These are phyloP conservation scores for Hirudinaria manillensis DNA, from an alignment of 2,888 invertebrate genomes.

Conservation along the genomic window DNA sequence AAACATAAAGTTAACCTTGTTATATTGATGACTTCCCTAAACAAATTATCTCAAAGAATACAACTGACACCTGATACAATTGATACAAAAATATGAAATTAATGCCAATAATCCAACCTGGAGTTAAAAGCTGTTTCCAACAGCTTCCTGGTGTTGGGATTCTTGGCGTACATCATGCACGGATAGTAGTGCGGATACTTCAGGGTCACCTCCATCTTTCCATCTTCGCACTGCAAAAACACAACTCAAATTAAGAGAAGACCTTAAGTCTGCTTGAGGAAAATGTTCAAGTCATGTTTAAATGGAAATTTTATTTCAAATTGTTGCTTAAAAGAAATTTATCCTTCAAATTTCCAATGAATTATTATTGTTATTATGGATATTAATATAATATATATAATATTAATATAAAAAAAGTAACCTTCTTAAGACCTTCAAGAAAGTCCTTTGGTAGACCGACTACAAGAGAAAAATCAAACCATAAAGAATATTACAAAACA, in stretches of 20 bases:
- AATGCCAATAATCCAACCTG: conserved; percentile 43
- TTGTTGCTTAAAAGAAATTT: no score
- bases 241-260: not conserved
- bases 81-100: no score
- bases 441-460: conserved; percentile 50
- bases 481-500: not conserved
- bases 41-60: no score
- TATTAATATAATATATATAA: not conserved
- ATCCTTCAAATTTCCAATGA: no score
- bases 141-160: conserved; percentile 52
- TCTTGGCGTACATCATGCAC: conserved; percentile 54
- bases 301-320: not conserved
- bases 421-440: conserved; percentile 48
- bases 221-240: conserved; percentile 39
- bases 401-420: conserved; percentile 33
- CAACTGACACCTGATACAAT: no score
- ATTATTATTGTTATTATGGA: no score
- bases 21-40: no score
- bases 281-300: not conserved
- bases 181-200: conserved; percentile 58
- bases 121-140: conserved; percentile 55
- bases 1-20: conserved; percentile 29
- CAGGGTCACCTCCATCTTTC: conserved; percentile 54
- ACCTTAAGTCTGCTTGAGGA: not conserved
- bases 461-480: conserved; percentile 36